Conservation (phyloP, 2,113 vertebrate species). For the Catharus bicknelli region DNA sequence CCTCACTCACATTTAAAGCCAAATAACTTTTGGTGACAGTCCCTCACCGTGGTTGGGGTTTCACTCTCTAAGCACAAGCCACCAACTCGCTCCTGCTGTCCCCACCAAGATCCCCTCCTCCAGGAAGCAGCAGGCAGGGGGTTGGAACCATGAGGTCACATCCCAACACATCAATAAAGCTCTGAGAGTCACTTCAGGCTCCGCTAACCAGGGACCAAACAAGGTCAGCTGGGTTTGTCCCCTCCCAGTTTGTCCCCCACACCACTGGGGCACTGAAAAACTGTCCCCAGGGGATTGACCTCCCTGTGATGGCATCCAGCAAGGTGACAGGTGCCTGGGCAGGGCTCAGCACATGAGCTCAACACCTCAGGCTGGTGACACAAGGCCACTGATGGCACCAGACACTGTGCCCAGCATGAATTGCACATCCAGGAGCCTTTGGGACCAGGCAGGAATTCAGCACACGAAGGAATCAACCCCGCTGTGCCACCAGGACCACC, state of each 20-base stretch:
- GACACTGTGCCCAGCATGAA: neutral
- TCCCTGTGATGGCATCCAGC: neutral
- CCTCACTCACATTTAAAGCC: fast-evolving
- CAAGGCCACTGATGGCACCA: neutral
- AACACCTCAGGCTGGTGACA: neutral
- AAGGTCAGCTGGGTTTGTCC: neutral
- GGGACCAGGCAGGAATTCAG: neutral
- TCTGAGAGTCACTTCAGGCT: neutral
- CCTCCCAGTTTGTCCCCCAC: neutral
- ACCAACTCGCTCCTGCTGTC: fast-evolving
- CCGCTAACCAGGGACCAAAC: neutral
- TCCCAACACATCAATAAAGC: neutral
- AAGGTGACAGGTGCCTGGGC: neutral
- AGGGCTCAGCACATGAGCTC: neutral
- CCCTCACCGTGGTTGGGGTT: fast-evolving
- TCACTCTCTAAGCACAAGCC: neutral
- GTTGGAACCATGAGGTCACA: neutral
- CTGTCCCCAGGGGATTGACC: neutral
- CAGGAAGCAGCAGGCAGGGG: neutral
- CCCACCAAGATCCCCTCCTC: neutral
- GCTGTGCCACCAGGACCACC: neutral
- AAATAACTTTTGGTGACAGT: neutral
- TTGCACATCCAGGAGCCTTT: neutral
- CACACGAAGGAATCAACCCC: neutral
- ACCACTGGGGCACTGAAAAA: neutral